These are phyloP conservation scores for Moxostoma hubbsi DNA, from an alignment of 2,797 vertebrate species.

Conservation along the genomic window DNA sequence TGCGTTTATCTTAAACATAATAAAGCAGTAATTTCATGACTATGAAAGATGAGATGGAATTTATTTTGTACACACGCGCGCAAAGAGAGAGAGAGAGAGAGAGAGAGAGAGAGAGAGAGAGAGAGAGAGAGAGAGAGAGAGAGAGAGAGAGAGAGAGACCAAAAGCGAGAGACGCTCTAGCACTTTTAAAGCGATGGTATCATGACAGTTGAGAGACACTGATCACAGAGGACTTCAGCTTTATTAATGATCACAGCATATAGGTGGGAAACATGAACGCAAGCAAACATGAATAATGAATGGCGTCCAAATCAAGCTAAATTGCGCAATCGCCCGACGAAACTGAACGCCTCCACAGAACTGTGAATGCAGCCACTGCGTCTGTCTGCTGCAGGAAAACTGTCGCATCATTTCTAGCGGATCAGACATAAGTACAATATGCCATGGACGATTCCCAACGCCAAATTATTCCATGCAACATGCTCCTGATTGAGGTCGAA, in stretches of 20 bases:
- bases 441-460: background rate
- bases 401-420: constrained; percentile 46
- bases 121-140: constrained; percentile 6
- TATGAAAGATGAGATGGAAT: constrained; percentile 22
- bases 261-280: constrained; percentile 3
- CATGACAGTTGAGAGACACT: constrained; percentile 49
- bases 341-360: constrained; percentile 9
- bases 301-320: background rate
- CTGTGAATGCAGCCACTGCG: constrained; percentile 71
- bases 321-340: constrained; percentile 10
- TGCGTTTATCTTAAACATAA: background rate
- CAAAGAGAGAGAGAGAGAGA: background rate
- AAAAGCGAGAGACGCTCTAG: constrained; percentile 18
- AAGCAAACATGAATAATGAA: constrained; percentile 14
- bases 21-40: background rate
- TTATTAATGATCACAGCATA: constrained; percentile 23
- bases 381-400: constrained; percentile 73
- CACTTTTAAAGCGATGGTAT: constrained; percentile 54
- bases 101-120: background rate
- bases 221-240: constrained; percentile 13
- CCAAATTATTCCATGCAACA: background rate
- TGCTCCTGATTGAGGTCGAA: constrained; percentile 28
- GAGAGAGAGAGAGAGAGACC: background rate
- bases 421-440: constrained; percentile 25
- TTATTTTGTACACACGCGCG: background rate